Percentiles rank a stretch among this genome's conserved stretches.
Conservation (phyloP, 2,888 invertebrate genomes). For the Sepioteuthis lessoniana region DNA sequence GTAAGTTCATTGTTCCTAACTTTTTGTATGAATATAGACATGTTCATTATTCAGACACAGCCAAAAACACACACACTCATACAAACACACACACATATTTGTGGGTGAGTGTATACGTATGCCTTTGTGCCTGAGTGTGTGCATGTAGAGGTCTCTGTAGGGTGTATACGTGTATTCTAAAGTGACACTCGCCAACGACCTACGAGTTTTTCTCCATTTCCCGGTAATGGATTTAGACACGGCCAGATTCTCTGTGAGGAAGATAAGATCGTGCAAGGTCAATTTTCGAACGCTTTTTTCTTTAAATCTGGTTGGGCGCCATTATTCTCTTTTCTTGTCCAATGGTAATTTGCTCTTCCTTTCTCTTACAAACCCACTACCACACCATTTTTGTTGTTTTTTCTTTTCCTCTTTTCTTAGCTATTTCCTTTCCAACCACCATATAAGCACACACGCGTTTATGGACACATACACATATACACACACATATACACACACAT, state of each 20-base stretch:
- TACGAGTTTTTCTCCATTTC: neutral
- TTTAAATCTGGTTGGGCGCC: neutral
- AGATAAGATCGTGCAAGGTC: constrained; percentile 18
- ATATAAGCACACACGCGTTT: neutral
- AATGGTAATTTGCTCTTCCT: neutral
- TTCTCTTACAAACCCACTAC: neutral
- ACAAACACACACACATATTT: no score
- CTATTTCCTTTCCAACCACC: neutral
- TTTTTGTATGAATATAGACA: no score
- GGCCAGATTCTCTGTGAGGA: neutral
- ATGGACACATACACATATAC: neutral
- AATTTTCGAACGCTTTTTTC: neutral
- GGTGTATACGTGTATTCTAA: neutral
- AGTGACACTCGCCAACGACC: neutral
- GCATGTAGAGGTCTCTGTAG: neutral
- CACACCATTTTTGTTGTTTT: neutral
- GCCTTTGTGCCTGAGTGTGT: neutral
- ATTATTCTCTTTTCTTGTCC: constrained; percentile 23
- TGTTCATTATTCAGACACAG: no score
- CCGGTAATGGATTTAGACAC: constrained; percentile 20
- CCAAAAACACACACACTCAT: no score
- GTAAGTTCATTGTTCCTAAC: no score
- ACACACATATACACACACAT: neutral
- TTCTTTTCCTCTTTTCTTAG: neutral
- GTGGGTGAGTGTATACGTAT: no score